phyloP scores from a whole-genome alignment of 2,113 vertebrate species.

The Upupa epops region DNA sequence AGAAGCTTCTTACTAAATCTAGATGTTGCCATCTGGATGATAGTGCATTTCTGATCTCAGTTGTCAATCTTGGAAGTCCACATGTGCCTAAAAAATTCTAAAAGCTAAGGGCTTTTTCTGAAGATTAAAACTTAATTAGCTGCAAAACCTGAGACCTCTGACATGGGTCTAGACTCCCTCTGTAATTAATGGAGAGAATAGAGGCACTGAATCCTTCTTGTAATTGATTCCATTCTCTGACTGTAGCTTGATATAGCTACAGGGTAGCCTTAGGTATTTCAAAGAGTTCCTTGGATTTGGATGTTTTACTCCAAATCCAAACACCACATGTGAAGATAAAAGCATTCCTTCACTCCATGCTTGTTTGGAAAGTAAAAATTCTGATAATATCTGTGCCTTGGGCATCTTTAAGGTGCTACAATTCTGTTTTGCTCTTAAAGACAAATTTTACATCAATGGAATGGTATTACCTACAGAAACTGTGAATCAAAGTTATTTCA shows the following conservation, averaged over 20 bases:
- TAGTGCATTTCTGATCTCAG: background rate
- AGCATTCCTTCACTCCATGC: background rate
- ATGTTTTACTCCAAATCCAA: background rate
- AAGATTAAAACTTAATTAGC: background rate
- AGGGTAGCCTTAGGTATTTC: background rate
- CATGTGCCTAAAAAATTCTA: background rate
- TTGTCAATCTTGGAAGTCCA: background rate
- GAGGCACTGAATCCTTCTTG: background rate
- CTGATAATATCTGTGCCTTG: background rate
- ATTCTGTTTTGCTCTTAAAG: background rate
- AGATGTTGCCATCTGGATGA: background rate
- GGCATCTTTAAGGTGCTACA: background rate
- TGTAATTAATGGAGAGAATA: background rate
- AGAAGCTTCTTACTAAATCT: background rate
- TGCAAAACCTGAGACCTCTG: background rate
- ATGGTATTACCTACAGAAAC: background rate
- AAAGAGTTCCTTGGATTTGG: background rate
- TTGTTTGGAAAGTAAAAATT: background rate
- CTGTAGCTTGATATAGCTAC: background rate
- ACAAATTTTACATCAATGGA: background rate
- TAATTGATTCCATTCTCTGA: background rate
- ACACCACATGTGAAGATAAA: background rate
- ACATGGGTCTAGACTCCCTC: background rate
- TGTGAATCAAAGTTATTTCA: background rate
- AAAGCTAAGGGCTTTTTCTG: background rate